Evolutionary conservation across 2,797 vertebrate species (phyloP), one percentile per base, ranked within the genome.

Genomic region (Telmatherina bonti): DNA sequence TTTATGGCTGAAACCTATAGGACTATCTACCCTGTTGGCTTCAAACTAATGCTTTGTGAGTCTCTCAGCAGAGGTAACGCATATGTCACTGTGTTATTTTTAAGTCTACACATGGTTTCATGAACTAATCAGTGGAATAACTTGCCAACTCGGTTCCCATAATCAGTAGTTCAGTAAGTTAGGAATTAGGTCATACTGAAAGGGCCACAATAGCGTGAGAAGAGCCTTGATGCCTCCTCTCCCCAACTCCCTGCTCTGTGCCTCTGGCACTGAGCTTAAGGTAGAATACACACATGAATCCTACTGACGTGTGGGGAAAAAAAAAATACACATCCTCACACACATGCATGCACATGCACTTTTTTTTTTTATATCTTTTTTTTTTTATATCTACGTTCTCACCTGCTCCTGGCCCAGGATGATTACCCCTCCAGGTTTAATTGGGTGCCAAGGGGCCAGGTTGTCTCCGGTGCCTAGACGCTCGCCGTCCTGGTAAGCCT

Each of bases 341-440:
- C 11, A 26, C 38, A 18, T 29, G 53, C 51, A 63, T 7, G 36
- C 60, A 62, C 67, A 70, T 70, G 76, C 65, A 70, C 73, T 0
- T 47, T 47, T 31, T 62, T 56, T 63, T 55, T 43, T 35, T 31
- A 7, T 33, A 6, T 38, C 53, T 53, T 27, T 22, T 24, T 38
- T 49, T 53, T 27, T 22, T 24, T 67, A 64, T 68, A 64, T 59
- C 68, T 61, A 36, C 51, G 47, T 13, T 72, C 96, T 94, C 84
- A 99, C 98, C 97, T 99, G 98, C 72, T 99, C 98, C 89, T 99
- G 98, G 43, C 98, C 98, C 52, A 99, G 94, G 89, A 99, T 96
- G 85, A 99, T 94, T 82, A 98, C 96, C 62, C 98, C 98, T 68
- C 97, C 97, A 29, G 97, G 96, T 93, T 99, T 99, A 95, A 99